Percentiles rank a stretch among this genome's conserved stretches.
Evolutionary conservation across 2,113 vertebrate genomes (phyloP).

Genomic region (Eulemur rufifrons): DNA sequence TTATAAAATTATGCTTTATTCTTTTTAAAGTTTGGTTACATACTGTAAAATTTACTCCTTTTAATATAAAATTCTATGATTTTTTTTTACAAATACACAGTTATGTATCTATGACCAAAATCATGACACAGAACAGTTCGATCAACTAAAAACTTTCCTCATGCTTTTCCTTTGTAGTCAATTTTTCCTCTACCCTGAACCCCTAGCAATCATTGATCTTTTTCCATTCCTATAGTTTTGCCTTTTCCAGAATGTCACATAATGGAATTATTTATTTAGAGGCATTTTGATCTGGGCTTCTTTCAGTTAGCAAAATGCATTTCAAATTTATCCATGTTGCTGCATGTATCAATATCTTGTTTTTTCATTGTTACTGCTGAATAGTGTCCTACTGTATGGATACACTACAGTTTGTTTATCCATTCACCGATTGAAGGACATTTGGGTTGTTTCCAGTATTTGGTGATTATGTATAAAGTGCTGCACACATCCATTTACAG

Average conservation of each 20-base stretch:
- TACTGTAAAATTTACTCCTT: not conserved
- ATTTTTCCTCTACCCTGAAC: not conserved
- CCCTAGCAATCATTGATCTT: not conserved
- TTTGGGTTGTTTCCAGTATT: not conserved
- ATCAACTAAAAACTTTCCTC: conserved; percentile 8
- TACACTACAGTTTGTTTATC: not conserved
- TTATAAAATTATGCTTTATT: conserved; percentile 34
- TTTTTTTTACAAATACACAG: not conserved
- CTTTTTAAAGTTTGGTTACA: not conserved
- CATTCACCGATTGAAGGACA: not conserved
- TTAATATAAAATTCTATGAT: not conserved
- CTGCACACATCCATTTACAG: not conserved
- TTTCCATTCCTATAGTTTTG: not conserved
- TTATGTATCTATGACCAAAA: not conserved
- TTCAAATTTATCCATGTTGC: not conserved
- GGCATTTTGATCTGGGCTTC: not conserved
- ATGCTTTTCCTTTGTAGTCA: not conserved
- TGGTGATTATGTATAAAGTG: not conserved
- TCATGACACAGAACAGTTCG: not conserved
- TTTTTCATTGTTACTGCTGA: not conserved
- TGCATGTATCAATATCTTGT: not conserved
- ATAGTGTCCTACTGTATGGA: not conserved
- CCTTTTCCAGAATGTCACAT: not conserved
- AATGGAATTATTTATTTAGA: conserved; percentile 2
- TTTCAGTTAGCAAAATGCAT: not conserved